A percentile compares a stretch with the other conserved stretches of the same genome.
These are phyloP conservation scores for Rambutsinella grinnellia DNA, from an alignment of 2,888 invertebrate genomes.

Conservation along the genomic window DNA sequence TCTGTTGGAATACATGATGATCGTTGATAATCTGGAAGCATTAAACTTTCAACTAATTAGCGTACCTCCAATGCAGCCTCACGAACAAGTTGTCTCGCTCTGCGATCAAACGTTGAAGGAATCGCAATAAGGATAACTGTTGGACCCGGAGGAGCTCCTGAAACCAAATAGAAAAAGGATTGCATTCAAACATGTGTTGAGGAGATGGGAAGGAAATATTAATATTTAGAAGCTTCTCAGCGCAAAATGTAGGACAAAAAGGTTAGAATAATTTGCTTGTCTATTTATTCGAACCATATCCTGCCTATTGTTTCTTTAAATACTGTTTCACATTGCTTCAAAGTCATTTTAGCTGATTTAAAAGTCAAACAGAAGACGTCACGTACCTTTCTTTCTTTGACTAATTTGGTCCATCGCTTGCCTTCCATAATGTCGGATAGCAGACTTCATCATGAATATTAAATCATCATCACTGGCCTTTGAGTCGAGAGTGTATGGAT, in stretches of 20 bases:
- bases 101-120: constrained; percentile 59
- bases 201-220: too few species aligned
- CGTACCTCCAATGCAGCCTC: constrained; percentile 65
- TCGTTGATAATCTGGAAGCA: too few species aligned
- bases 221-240: too few species aligned
- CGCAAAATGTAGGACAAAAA: constrained; percentile 6
- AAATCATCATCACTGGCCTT: constrained; percentile 61
- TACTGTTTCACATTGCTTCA: background rate
- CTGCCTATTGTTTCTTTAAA: constrained; percentile 48
- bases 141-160: constrained; percentile 48
- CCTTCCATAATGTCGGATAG: constrained; percentile 59
- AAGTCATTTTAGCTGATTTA: background rate
- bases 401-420: constrained; percentile 58
- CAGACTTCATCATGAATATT: constrained; percentile 58
- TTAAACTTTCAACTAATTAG: constrained; percentile 34
- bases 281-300: constrained; percentile 15
- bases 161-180: background rate
- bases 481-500: constrained; percentile 62
- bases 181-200: background rate
- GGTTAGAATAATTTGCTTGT: background rate
- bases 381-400: constrained; percentile 50
- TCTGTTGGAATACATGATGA: too few species aligned
- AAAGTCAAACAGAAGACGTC: background rate
- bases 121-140: constrained; percentile 56
- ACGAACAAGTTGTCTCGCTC: constrained; percentile 63